Conservation (phyloP, 2,797 vertebrate species). For the Mus spretus region DNA sequence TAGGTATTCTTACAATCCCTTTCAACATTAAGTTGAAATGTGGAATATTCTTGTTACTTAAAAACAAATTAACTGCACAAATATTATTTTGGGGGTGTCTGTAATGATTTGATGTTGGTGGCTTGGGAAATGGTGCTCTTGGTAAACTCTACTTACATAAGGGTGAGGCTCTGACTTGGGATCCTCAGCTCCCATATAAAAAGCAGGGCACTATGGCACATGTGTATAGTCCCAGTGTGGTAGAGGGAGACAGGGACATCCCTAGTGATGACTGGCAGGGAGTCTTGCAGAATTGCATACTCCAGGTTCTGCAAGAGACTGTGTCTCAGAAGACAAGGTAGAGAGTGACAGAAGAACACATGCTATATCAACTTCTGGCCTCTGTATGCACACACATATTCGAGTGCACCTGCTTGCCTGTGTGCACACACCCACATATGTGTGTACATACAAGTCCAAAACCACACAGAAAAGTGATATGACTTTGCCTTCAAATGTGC, state of each 20-base stretch:
- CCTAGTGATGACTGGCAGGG: background rate
- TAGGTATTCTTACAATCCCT: background rate
- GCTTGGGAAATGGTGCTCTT: too few species aligned
- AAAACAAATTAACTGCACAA: background rate
- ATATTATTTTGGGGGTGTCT: background rate
- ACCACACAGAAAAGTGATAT: background rate
- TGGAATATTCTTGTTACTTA: background rate
- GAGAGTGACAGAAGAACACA: background rate
- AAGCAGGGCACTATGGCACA: too few species aligned
- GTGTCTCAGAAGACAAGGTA: background rate
- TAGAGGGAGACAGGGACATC: background rate
- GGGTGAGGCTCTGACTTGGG: background rate
- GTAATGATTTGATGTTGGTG: background rate
- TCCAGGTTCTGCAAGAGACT: background rate
- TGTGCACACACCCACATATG: background rate
- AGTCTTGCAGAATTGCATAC: background rate
- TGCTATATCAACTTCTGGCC: background rate
- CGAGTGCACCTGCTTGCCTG: rapidly evolving
- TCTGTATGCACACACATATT: background rate
- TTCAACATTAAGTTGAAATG: background rate
- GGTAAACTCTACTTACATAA: background rate
- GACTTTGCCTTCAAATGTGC: background rate
- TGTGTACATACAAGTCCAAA: background rate
- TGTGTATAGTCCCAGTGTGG: background rate
- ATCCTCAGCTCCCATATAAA: background rate